These are phyloP conservation scores for Rhabdophis nuchalis DNA, from an alignment of 2,797 vertebrate species.

Conservation along the genomic window DNA sequence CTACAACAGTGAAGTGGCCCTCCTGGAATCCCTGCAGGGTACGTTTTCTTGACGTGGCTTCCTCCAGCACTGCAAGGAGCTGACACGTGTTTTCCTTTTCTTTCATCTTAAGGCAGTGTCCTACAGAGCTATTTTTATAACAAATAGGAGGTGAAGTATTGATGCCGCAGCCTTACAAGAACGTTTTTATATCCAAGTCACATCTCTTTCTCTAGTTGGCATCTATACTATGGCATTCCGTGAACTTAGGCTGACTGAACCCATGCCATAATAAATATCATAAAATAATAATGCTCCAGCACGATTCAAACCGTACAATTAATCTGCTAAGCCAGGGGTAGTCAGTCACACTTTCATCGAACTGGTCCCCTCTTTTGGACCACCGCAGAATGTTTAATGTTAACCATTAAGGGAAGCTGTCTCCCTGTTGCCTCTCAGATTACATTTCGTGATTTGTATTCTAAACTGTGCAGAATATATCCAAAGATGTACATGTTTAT, in stretches of 20 bases:
- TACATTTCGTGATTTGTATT: not conserved
- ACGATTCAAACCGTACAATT: not conserved
- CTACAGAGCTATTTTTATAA: not conserved
- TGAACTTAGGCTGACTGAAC: not conserved
- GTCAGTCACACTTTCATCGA: not conserved
- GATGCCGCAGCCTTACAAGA: not conserved
- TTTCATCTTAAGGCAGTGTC: not conserved
- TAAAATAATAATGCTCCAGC: not conserved
- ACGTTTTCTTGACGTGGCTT: not conserved
- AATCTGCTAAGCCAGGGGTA: not conserved
- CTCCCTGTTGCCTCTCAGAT: not conserved
- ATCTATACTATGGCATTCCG: not conserved
- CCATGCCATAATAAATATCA: not conserved
- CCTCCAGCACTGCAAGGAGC: not conserved
- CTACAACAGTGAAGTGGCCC: not conserved
- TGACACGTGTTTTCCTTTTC: not conserved
- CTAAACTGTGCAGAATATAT: not conserved
- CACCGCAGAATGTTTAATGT: not conserved
- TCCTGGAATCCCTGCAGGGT: not conserved
- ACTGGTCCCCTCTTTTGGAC: not conserved
- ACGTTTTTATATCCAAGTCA: not conserved
- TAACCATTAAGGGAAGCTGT: not conserved
- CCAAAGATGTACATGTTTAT: not conserved
- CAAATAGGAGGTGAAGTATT: not conserved
- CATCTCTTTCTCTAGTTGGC: not conserved